A percentile compares a stretch with the other conserved stretches of the same genome.
phyloP scores from a whole-genome alignment of 2,113 vertebrate species.

The Corythornis madagascariensis region DNA sequence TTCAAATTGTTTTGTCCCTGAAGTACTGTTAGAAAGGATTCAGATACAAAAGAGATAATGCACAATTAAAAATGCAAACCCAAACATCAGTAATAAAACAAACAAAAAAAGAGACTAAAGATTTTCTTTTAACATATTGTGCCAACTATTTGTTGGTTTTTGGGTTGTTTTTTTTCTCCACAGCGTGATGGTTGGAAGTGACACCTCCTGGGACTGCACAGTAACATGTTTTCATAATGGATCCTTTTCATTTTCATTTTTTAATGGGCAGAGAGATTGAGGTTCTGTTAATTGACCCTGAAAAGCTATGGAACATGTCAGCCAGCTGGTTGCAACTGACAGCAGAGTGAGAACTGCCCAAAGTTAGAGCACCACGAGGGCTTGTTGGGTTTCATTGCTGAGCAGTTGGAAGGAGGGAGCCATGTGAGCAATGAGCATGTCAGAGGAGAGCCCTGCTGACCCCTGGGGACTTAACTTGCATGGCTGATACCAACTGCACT shows the following conservation, averaged over 20 bases:
- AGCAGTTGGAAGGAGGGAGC: background rate
- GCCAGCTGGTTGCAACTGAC: background rate
- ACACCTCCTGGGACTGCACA: background rate
- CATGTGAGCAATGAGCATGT: accelerated
- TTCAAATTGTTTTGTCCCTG: background rate
- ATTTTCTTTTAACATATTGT: background rate
- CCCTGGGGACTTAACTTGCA: background rate
- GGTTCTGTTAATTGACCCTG: background rate
- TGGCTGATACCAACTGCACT: background rate
- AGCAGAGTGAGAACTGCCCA: background rate
- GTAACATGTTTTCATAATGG: background rate
- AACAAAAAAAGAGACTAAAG: background rate
- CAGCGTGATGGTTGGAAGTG: background rate
- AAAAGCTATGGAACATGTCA: background rate
- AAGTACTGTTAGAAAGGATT: background rate
- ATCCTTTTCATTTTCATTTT: background rate
- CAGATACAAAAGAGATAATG: background rate
- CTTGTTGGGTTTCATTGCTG: background rate
- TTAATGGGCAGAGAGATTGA: background rate
- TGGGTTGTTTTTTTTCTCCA: background rate
- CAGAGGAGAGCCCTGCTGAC: background rate
- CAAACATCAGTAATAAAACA: background rate
- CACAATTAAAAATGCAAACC: background rate
- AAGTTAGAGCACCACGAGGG: background rate
- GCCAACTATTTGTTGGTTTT: background rate